A percentile compares a stretch with the other conserved stretches of the same genome.
Conservation (phyloP, 2,113 vertebrate species). For the Pteronura brasiliensis region DNA sequence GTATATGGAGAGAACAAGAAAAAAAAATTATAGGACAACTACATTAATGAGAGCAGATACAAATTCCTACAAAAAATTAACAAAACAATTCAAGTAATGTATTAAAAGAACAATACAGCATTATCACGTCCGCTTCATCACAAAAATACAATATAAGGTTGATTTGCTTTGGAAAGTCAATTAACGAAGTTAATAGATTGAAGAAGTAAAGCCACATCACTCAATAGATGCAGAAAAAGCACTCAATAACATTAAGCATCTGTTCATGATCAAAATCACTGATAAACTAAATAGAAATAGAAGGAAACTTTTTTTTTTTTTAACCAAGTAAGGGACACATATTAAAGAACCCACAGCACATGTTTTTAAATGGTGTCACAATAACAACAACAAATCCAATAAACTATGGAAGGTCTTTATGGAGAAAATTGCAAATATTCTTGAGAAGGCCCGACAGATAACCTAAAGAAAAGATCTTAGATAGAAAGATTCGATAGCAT, state of each 20-base stretch:
- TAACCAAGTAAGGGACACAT: not conserved
- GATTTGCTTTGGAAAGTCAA: not conserved
- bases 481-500: not conserved
- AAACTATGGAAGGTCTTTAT: not conserved
- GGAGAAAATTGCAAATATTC: not conserved
- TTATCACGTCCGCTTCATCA: not conserved
- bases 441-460: not conserved
- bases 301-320: not conserved
- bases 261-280: not conserved
- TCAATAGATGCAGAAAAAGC: not conserved
- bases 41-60: not conserved
- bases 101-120: not conserved
- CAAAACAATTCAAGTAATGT: not conserved
- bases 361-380: not conserved
- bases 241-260: not conserved
- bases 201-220: not conserved
- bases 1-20: not conserved
- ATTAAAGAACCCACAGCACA: not conserved
- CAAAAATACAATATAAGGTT: not conserved
- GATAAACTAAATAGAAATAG: not conserved
- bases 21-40: not conserved
- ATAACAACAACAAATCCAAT: not conserved
- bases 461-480: not conserved
- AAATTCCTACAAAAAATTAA: not conserved
- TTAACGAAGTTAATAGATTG: not conserved